These are phyloP conservation scores for Platycheirus rosarum DNA, from an alignment of 2,888 invertebrate species.

Conservation along the genomic window DNA sequence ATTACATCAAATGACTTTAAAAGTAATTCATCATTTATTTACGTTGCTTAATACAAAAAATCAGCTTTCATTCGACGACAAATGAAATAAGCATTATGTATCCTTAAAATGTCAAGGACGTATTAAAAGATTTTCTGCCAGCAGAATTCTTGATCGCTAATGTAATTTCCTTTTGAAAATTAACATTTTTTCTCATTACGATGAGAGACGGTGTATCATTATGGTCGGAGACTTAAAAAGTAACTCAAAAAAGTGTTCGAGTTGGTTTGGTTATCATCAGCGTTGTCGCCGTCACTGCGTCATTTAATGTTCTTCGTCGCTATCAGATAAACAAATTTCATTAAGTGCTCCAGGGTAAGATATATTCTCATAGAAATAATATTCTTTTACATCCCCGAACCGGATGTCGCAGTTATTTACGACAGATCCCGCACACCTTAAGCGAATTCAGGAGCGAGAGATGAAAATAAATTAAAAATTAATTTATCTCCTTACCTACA, in stretches of 20 bases:
- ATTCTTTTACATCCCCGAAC: neutral
- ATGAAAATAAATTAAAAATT: neutral
- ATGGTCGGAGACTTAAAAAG: neutral
- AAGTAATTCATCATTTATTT: no score
- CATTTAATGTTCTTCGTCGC: slow-evolving; percentile 35
- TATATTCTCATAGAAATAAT: slow-evolving; percentile 27
- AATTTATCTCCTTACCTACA: no score
- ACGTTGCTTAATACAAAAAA: no score
- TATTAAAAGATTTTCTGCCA: no score
- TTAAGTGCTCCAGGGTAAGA: slow-evolving; percentile 34
- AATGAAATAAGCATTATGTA: no score
- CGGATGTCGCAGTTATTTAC: slow-evolving; percentile 1
- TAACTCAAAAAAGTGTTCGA: slow-evolving; percentile 9
- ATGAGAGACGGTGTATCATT: slow-evolving; percentile 33
- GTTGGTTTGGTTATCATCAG: slow-evolving; percentile 1
- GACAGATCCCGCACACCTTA: slow-evolving; percentile 12
- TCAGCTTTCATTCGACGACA: no score
- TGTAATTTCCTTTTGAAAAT: slow-evolving; percentile 63
- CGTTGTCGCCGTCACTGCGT: slow-evolving; percentile 8
- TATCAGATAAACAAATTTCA: slow-evolving; percentile 45
- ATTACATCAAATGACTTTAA: no score
- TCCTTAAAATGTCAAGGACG: no score
- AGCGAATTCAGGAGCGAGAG: slow-evolving; percentile 7
- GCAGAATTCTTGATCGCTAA: slow-evolving; percentile 38
- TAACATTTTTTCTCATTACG: slow-evolving; percentile 60